Evolutionary conservation across 1,140 invertebrate species (phyloP), one percentile per base, ranked within the genome.

Genomic region (Trachymyrmex septentrionalis): DNA sequence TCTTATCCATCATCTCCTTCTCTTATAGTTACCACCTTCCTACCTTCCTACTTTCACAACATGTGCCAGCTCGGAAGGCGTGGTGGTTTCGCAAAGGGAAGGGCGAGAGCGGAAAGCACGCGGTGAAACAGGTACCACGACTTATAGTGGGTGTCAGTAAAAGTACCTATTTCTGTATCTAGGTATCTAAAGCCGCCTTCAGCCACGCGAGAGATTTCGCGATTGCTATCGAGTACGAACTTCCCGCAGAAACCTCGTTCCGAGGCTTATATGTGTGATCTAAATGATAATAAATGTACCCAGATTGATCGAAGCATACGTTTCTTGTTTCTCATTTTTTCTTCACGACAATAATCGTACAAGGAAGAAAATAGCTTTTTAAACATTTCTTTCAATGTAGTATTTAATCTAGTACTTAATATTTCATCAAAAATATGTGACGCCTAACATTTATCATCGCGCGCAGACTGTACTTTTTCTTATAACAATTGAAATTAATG

Each of bases 141-240:
- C 64, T 63, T 67, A 38, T 73, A 61, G 55, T 84, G 85, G 85
- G 69, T 73, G 57, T 44, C 61, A 59, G 69, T 63, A 73, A 85
- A 85, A 66, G 82, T 64, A 34, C 63, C 84, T 77, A 85, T 85
- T 85, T 85, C 63, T 84, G 80, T 84, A 84, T 82, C 80, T 82
- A 73, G 80, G 67, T 82, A 82, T 75, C 27, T 44, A 67, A 82
- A 67, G 67, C 77, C 77, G 27, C 77, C 48, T 67, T 14, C 30
- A 67, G 48, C 67, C 80, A 73, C 21, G 75, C 67, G 86, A 88
- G 38, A 73, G 55, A 73, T 75, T 53, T 73, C 57, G 55, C 69
- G 69, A 84, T 84, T 75, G 57, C 72, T 14, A 30, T 50, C 38
- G 50, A 44, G 61, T 44, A 14, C 16, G 59, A 66, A 71, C 67